A percentile compares a stretch with the other conserved stretches of the same genome.
phyloP scores from a whole-genome alignment of 2,113 vertebrate genomes.

The Tenebrosternarchus preto region DNA sequence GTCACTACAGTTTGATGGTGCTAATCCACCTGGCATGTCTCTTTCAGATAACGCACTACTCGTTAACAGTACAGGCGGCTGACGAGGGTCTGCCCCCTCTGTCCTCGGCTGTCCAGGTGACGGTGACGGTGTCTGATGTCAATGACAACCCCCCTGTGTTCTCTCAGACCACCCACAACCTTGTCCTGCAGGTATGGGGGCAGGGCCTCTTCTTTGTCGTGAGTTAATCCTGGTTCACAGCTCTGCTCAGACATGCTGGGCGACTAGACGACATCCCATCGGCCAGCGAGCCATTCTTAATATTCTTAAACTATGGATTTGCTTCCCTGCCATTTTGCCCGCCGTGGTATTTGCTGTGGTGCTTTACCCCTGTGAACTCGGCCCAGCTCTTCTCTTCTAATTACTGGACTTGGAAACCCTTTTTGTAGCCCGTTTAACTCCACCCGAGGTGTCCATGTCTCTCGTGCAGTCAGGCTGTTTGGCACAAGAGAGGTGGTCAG shows the following conservation, averaged over 20 bases:
- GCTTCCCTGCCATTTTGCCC: slow-evolving; percentile 12
- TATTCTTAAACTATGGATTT: slow-evolving; percentile 28
- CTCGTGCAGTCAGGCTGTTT: slow-evolving; percentile 24
- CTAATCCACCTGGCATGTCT: slow-evolving; percentile 15
- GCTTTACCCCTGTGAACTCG: slow-evolving; percentile 24
- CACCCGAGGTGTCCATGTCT: slow-evolving; percentile 35
- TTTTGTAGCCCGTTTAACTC: slow-evolving; percentile 50
- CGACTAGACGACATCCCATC: slow-evolving; percentile 8
- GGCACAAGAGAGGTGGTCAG: slow-evolving; percentile 40
- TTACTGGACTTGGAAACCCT: slow-evolving; percentile 47
- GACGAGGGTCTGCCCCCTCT: slow-evolving; percentile 85
- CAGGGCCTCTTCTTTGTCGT: slow-evolving; percentile 4
- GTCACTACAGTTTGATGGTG: neutral
- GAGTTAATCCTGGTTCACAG: slow-evolving; percentile 6
- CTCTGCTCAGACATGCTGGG: neutral
- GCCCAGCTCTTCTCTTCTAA: slow-evolving; percentile 38
- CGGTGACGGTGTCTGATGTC: slow-evolving; percentile 82
- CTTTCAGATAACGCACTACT: slow-evolving; percentile 83
- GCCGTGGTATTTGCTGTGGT: slow-evolving; percentile 20
- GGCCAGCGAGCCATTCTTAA: slow-evolving; percentile 17
- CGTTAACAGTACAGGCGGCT: slow-evolving; percentile 83
- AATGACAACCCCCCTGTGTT: slow-evolving; percentile 94
- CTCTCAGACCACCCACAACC: slow-evolving; percentile 88
- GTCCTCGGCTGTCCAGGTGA: slow-evolving; percentile 76
- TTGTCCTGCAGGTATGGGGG: slow-evolving; percentile 82